Percentiles rank a stretch among this genome's conserved stretches.
phyloP scores from a whole-genome alignment of 2,797 vertebrate species.

The Microctenopoma lineatum region DNA sequence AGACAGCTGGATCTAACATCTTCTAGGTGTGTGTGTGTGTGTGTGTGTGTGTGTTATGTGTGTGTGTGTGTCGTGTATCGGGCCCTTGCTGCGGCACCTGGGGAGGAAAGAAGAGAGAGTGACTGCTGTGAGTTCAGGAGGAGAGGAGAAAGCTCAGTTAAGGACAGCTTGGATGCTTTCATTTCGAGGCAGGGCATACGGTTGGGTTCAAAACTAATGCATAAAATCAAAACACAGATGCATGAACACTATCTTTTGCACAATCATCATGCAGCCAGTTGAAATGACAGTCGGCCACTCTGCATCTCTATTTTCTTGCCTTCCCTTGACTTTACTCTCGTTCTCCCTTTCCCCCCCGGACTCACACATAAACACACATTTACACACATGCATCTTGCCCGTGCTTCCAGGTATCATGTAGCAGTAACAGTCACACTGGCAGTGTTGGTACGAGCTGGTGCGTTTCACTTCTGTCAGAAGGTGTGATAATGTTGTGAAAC shows the following conservation, averaged over 20 bases:
- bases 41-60: conserved; percentile 11
- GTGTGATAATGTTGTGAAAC: conserved; percentile 34
- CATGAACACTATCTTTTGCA: conserved; percentile 20
- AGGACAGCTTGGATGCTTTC: conserved; percentile 24
- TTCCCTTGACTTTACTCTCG: not conserved
- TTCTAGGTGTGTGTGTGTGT: not conserved
- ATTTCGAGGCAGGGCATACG: conserved; percentile 21
- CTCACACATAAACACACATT: conserved; percentile 1
- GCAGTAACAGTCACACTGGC: conserved; percentile 27
- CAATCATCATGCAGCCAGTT: conserved; percentile 39
- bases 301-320: conserved; percentile 14
- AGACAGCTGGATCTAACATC: conserved; percentile 41
- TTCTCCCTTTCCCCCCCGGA: not conserved
- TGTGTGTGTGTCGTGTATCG: conserved; percentile 1
- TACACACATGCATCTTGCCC: not conserved
- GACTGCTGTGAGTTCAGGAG: conserved; percentile 37
- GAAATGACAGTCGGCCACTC: conserved; percentile 46
- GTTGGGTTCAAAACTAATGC: conserved; percentile 26
- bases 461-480: conserved; percentile 44
- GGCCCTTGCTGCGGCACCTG: conserved; percentile 17
- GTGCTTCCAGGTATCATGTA: conserved; percentile 18
- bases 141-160: conserved; percentile 14
- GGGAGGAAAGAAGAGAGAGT: conserved; percentile 16
- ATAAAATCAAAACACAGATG: conserved; percentile 23
- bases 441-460: conserved; percentile 22